These are phyloP conservation scores for Cyprichromis sp. DNA, from an alignment of 2,113 vertebrate species.

Conservation along the genomic window DNA sequence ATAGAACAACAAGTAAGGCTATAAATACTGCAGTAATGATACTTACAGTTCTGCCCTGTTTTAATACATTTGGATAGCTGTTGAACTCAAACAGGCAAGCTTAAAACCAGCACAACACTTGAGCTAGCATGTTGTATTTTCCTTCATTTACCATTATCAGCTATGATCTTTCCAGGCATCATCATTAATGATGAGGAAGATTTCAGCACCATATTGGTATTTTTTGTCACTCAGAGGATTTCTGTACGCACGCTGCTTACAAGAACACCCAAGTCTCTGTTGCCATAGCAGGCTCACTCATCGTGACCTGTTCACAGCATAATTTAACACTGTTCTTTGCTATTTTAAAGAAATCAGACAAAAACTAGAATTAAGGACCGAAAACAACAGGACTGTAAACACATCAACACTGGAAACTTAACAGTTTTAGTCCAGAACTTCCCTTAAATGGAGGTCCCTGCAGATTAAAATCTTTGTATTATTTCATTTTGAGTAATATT, in stretches of 20 bases:
- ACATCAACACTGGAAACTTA: neutral
- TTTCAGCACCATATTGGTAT: neutral
- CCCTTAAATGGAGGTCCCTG: neutral
- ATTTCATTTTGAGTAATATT: neutral
- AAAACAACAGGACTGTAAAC: neutral
- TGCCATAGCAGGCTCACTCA: neutral
- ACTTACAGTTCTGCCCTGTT: neutral
- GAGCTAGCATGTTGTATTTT: neutral
- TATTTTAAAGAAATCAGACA: neutral
- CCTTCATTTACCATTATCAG: neutral
- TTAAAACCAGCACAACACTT: neutral
- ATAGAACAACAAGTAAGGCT: neutral
- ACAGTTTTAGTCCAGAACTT: neutral
- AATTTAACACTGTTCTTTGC: neutral
- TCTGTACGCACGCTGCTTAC: fast-evolving
- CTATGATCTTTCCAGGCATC: neutral
- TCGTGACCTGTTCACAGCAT: neutral
- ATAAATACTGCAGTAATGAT: neutral
- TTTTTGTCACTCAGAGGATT: neutral
- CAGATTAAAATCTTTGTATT: neutral
- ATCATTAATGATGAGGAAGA: neutral
- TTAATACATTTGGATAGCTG: neutral
- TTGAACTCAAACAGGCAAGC: neutral
- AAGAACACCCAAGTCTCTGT: neutral
- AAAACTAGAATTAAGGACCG: neutral